These are phyloP conservation scores for Poeciliopsis presidionis DNA, from an alignment of 2,797 vertebrate genomes.

Conservation along the genomic window DNA sequence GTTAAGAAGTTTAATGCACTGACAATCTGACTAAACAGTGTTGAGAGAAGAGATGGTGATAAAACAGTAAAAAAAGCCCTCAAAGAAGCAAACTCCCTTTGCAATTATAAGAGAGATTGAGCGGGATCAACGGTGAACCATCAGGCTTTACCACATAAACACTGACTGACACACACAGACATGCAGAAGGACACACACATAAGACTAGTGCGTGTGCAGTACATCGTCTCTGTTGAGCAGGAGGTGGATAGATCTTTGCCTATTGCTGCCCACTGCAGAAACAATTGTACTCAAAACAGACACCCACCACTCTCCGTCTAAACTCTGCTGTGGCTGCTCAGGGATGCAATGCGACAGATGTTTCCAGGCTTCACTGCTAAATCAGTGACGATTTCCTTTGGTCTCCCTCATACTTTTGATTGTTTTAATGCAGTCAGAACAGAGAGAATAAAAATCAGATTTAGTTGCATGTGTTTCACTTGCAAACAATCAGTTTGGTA, in stretches of 20 bases:
- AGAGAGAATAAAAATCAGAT: not conserved
- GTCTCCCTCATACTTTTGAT: slow-evolving; percentile 2
- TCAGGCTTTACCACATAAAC: slow-evolving; percentile 37
- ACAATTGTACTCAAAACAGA: slow-evolving; percentile 26
- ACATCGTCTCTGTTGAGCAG: slow-evolving; percentile 48
- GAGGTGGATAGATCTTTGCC: slow-evolving; percentile 17
- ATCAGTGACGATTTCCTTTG: not conserved
- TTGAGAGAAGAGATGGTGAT: slow-evolving; percentile 34
- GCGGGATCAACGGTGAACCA: slow-evolving; percentile 57
- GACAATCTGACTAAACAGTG: slow-evolving; percentile 49
- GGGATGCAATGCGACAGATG: not conserved
- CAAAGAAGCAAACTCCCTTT: slow-evolving; percentile 40
- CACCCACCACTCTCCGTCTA: slow-evolving; percentile 14
- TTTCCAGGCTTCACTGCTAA: slow-evolving; percentile 4
- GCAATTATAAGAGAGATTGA: slow-evolving; percentile 33
- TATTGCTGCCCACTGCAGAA: slow-evolving; percentile 25
- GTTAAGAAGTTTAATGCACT: slow-evolving; percentile 49
- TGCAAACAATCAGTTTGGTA: not conserved
- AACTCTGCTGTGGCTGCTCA: slow-evolving; percentile 12
- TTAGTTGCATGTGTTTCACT: not conserved
- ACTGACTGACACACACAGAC: not conserved
- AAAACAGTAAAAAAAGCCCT: slow-evolving; percentile 37
- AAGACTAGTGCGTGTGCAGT: slow-evolving; percentile 25
- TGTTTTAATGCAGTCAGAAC: not conserved
- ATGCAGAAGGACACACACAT: not conserved